phyloP scores from a whole-genome alignment of 2,888 invertebrate genomes.

The Acleris cristana region DNA sequence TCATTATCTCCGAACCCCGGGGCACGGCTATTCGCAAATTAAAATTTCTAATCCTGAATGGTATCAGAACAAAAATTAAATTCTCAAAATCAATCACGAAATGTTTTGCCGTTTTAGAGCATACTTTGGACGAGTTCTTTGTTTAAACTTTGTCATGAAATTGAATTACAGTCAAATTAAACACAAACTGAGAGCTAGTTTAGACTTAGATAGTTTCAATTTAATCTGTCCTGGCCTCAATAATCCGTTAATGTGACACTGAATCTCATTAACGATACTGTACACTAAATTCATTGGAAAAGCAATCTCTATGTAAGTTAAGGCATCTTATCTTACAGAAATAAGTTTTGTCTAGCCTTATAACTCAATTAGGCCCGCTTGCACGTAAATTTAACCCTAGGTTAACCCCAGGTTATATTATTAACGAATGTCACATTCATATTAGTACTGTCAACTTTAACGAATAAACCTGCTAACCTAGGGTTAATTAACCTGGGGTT shows the following conservation, averaged over 20 bases:
- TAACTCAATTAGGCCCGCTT: too few species aligned
- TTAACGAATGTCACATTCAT: too few species aligned
- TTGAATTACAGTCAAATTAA: background rate
- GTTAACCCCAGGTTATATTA: too few species aligned
- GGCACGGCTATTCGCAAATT: slow-evolving; percentile 2
- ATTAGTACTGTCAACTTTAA: too few species aligned
- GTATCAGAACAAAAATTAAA: background rate
- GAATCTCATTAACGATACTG: slow-evolving; percentile 10
- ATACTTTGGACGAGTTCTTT: too few species aligned
- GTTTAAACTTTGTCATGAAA: too few species aligned
- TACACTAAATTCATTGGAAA: slow-evolving; percentile 1
- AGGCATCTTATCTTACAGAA: background rate
- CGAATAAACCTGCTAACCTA: too few species aligned
- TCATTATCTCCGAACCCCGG: background rate
- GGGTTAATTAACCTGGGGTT: too few species aligned
- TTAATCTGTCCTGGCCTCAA: too few species aligned
- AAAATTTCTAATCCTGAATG: background rate
- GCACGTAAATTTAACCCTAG: too few species aligned
- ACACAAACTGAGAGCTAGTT: background rate
- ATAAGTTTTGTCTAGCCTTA: too few species aligned
- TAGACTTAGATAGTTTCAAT: background rate
- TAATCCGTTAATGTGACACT: slow-evolving; percentile 5
- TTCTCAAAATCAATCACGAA: background rate
- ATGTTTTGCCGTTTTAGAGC: too few species aligned
- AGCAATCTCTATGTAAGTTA: slow-evolving; percentile 1